phyloP scores from a whole-genome alignment of 2,797 vertebrate species.

The Xiphophorus birchmanni region DNA sequence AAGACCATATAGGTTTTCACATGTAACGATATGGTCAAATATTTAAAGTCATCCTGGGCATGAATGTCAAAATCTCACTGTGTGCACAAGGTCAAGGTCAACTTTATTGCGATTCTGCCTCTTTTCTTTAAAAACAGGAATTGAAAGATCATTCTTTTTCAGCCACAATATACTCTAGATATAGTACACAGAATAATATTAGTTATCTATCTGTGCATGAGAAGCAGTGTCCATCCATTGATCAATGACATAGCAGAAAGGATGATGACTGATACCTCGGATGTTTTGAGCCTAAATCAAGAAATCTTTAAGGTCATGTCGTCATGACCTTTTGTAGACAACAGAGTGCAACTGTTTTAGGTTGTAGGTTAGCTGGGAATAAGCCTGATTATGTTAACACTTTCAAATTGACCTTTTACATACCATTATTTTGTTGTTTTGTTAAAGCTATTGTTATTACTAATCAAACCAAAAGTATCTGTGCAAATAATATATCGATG shows the following conservation, averaged over 20 bases:
- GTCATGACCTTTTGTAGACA: background rate
- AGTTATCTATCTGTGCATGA: background rate
- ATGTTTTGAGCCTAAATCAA: constrained; percentile 1
- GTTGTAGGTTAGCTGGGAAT: background rate
- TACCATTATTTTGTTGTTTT: background rate
- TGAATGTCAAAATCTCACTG: background rate
- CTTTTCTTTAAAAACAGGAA: background rate
- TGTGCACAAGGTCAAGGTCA: too few species aligned
- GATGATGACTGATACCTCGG: background rate
- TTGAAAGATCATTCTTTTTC: background rate
- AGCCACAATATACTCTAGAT: background rate
- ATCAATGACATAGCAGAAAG: background rate
- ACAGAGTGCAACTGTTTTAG: background rate
- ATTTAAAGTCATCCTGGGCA: background rate
- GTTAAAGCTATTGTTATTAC: background rate
- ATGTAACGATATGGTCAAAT: background rate
- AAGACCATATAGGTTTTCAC: background rate
- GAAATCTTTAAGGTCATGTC: background rate
- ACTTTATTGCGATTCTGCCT: background rate
- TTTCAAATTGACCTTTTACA: background rate
- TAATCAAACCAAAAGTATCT: background rate
- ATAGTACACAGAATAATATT: background rate
- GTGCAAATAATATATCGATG: background rate
- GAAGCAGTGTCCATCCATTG: background rate
- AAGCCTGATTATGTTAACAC: background rate